Conservation (phyloP, 2,113 vertebrate species). For the Calcarius ornatus region DNA sequence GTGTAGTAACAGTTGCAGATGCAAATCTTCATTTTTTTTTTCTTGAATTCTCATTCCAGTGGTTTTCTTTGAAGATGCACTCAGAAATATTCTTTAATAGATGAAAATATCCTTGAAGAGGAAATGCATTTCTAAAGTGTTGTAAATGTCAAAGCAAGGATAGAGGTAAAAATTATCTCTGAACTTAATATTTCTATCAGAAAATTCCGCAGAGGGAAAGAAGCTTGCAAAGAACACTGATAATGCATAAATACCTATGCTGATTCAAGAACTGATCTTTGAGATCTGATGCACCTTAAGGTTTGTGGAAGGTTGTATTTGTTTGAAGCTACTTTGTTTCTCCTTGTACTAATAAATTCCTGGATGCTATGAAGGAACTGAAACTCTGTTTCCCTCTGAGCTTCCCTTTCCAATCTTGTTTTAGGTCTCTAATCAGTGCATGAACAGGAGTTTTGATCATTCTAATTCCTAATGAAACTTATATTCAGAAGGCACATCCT, state of each 20-base stretch:
- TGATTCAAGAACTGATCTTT: neutral
- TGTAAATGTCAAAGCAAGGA: conserved; percentile 7
- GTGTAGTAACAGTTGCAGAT: neutral
- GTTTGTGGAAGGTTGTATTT: neutral
- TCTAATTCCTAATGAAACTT: neutral
- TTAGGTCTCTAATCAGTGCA: neutral
- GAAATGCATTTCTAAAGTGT: neutral
- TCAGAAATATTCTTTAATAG: conserved; percentile 51
- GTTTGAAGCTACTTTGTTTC: neutral
- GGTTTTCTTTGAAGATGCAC: conserved; percentile 14
- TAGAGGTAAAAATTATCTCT: neutral
- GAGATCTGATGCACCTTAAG: neutral
- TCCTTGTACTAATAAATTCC: neutral
- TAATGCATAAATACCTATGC: neutral
- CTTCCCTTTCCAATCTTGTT: neutral
- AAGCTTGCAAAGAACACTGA: neutral
- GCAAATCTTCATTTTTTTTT: neutral
- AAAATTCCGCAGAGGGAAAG: neutral
- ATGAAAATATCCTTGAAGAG: conserved; percentile 39
- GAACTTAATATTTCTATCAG: neutral
- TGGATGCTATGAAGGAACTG: neutral
- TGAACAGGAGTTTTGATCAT: neutral
- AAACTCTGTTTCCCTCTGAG: neutral
- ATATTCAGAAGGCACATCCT: neutral
- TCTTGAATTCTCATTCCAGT: neutral